These are phyloP conservation scores for Hassar affinis DNA, from an alignment of 2,113 vertebrate species.

Conservation along the genomic window DNA sequence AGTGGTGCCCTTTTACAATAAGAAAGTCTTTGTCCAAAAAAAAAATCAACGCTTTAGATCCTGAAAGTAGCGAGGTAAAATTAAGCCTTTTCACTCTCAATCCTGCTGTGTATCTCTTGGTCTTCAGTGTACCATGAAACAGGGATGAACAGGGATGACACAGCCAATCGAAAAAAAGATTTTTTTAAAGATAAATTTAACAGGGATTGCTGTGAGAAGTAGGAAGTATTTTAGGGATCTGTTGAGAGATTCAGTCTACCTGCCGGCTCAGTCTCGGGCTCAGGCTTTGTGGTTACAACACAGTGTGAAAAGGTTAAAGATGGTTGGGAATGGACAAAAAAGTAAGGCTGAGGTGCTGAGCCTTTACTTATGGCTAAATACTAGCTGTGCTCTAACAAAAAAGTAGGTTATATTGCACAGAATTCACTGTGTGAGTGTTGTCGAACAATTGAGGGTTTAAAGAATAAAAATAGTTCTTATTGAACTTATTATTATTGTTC, in stretches of 20 bases:
- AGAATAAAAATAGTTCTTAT: background rate
- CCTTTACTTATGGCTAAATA: conserved; percentile 33
- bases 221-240: conserved; percentile 38
- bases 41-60: background rate
- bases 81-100: background rate
- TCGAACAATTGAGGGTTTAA: background rate
- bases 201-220: conserved; percentile 33
- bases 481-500: too few species aligned
- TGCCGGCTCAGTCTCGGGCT: conserved; percentile 36
- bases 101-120: conserved; percentile 14
- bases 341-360: background rate
- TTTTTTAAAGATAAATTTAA: conserved; percentile 40
- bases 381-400: conserved; percentile 13
- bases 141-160: conserved; percentile 33
- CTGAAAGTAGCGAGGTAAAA: conserved; percentile 6
- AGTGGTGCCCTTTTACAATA: background rate
- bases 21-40: background rate
- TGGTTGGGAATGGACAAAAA: conserved; percentile 5
- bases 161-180: conserved; percentile 21
- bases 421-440: background rate
- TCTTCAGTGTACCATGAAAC: conserved; percentile 31
- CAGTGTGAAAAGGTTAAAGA: conserved; percentile 41
- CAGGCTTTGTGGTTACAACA: conserved; percentile 27
- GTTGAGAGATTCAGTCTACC: conserved; percentile 35
- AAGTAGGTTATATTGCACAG: background rate